phyloP scores from a whole-genome alignment of 2,113 vertebrate genomes.

The Buteo buteo region DNA sequence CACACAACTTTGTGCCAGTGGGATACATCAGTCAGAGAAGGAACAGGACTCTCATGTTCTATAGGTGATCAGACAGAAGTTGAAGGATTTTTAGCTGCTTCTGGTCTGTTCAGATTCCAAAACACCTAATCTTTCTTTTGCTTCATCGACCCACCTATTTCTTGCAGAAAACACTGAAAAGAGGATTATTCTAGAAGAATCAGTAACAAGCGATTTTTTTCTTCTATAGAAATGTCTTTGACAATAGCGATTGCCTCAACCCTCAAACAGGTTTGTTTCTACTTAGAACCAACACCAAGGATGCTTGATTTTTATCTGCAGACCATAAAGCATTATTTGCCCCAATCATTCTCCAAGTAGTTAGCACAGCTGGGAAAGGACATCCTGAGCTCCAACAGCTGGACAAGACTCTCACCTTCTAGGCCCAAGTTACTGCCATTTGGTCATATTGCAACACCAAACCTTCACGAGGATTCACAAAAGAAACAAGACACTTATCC shows the following conservation, averaged over 20 bases:
- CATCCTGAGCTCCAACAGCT: not conserved
- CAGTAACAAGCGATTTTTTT: fast-evolving
- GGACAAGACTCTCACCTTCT: not conserved
- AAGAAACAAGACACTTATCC: not conserved
- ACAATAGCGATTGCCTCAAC: not conserved
- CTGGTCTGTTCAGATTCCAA: not conserved
- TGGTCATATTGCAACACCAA: not conserved
- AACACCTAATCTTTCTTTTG: not conserved
- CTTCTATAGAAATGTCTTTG: not conserved
- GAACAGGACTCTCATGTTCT: not conserved
- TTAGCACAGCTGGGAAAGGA: not conserved
- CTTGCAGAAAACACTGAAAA: not conserved
- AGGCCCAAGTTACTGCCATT: not conserved
- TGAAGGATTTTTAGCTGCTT: not conserved
- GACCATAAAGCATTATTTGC: not conserved
- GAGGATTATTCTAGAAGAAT: not conserved
- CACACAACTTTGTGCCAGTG: no score
- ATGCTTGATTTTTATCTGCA: not conserved
- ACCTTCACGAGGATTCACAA: not conserved
- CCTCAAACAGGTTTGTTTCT: not conserved
- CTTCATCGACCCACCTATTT: not conserved
- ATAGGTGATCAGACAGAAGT: not conserved
- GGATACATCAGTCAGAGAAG: not conserved
- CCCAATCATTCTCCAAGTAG: not conserved
- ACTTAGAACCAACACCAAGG: not conserved